Evolutionary conservation across 2,888 invertebrate species (phyloP).

Genomic region (Pammene aurita): DNA sequence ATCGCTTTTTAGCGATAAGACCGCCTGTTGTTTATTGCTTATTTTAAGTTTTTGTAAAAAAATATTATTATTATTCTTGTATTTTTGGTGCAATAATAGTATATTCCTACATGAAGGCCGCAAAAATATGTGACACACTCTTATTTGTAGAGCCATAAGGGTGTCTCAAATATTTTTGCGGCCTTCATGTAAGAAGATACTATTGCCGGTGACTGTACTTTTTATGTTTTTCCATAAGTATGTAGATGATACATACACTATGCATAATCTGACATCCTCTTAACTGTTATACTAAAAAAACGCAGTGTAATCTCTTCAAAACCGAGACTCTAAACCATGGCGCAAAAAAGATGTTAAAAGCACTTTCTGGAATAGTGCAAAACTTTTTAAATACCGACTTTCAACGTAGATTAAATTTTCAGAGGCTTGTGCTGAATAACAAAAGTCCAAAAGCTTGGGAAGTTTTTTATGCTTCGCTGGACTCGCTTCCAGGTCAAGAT

Average conservation of each 20-base stretch:
- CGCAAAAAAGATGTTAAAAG: neutral
- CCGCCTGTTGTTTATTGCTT: no score
- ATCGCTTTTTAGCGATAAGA: no score
- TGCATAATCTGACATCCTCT: neutral
- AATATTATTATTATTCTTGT: no score
- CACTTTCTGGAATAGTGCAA: constrained; percentile 10
- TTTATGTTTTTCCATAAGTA: no score
- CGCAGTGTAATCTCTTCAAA: neutral
- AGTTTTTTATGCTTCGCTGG: constrained; percentile 27
- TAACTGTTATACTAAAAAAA: neutral
- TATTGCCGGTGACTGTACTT: no score
- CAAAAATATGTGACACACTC: no score
- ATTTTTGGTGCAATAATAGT: no score
- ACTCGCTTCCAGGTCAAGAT: constrained; percentile 7
- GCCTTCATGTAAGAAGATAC: no score
- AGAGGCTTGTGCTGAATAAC: constrained; percentile 21
- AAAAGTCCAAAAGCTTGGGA: constrained; percentile 15
- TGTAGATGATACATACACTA: neutral
- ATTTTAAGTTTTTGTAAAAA: no score
- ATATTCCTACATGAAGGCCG: no score
- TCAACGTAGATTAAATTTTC: constrained; percentile 28
- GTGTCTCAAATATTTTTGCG: no score
- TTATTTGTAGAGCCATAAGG: no score
- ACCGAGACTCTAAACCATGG: neutral
- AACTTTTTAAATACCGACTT: constrained; percentile 33